phyloP scores from a whole-genome alignment of 2,888 invertebrate genomes.

The Exocentrus adspersus region DNA sequence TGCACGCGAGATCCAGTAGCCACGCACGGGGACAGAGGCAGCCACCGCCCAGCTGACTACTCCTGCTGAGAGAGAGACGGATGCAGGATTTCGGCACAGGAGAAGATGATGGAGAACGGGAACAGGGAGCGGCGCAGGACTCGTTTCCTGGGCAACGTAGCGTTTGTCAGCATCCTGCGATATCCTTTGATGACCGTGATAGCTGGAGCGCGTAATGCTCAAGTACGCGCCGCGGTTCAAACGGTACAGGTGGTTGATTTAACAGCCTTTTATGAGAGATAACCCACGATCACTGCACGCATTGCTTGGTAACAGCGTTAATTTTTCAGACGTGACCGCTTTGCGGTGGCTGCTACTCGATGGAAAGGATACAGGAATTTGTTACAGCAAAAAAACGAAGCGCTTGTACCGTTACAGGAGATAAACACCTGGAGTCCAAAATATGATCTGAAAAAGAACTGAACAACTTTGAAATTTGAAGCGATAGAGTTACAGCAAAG shows the following conservation, averaged over 20 bases:
- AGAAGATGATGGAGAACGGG: conserved; percentile 49
- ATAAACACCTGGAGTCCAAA: no score
- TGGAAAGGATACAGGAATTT: neutral
- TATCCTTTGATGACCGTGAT: conserved; percentile 27
- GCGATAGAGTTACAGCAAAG: no score
- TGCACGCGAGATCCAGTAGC: conserved; percentile 45
- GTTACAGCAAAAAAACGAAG: neutral
- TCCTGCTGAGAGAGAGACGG: conserved; percentile 59
- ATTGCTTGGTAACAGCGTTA: neutral
- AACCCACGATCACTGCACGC: conserved; percentile 1
- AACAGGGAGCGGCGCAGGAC: conserved; percentile 57
- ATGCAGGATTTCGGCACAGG: conserved; percentile 49
- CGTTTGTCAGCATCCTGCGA: conserved; percentile 43
- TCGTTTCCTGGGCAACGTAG: conserved; percentile 60
- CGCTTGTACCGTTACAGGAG: no score
- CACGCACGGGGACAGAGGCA: conserved; percentile 60
- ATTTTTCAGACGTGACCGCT: neutral
- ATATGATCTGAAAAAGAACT: no score
- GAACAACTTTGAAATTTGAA: no score
- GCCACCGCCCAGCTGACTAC: conserved; percentile 67
- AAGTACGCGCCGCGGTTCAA: conserved; percentile 15
- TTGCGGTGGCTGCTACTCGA: neutral
- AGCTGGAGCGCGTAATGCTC: conserved; percentile 30
- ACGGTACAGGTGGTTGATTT: conserved; percentile 44
- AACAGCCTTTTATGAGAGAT: conserved; percentile 5